A percentile compares a stretch with the other conserved stretches of the same genome.
These are phyloP conservation scores for Leptura quadrifasciata DNA, from an alignment of 2,888 invertebrate genomes.

Conservation along the genomic window DNA sequence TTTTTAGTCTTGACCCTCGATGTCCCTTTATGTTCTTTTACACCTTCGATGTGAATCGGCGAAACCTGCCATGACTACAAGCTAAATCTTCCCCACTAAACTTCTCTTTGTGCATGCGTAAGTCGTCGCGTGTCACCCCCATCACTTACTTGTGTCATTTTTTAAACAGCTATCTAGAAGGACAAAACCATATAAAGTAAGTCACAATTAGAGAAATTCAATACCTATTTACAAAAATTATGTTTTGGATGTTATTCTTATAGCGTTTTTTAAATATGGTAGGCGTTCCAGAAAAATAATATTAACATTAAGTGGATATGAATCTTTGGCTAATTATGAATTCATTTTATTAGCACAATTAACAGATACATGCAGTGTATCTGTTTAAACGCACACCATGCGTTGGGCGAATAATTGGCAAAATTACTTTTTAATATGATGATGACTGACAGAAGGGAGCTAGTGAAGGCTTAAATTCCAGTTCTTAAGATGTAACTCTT, in stretches of 20 bases:
- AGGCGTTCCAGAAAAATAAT: slow-evolving; percentile 17
- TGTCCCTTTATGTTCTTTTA: not conserved
- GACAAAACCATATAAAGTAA: slow-evolving; percentile 29
- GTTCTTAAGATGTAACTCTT: too few relatives aligned
- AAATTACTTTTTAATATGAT: too few relatives aligned
- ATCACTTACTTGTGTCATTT: slow-evolving; percentile 27
- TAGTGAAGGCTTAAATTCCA: too few relatives aligned
- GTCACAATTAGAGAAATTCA: slow-evolving; percentile 21
- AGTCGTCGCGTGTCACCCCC: not conserved
- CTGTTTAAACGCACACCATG: too few relatives aligned
- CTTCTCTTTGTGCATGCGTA: slow-evolving; percentile 25
- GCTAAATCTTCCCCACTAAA: slow-evolving; percentile 11
- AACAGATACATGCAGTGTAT: too few relatives aligned
- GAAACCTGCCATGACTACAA: not conserved
- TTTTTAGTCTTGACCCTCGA: not conserved
- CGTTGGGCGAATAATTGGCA: too few relatives aligned
- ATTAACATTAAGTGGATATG: not conserved
- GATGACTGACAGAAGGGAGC: too few relatives aligned
- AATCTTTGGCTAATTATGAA: too few relatives aligned
- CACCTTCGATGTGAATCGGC: not conserved
- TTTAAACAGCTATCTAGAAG: slow-evolving; percentile 25
- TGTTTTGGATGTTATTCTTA: not conserved
- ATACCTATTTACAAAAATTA: slow-evolving; percentile 2
- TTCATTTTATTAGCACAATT: too few relatives aligned
- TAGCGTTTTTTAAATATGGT: not conserved